Percentiles rank a stretch among this genome's conserved stretches.
Conservation (phyloP, 2,113 vertebrate genomes). For the Chamaetylas fuelleborni region DNA sequence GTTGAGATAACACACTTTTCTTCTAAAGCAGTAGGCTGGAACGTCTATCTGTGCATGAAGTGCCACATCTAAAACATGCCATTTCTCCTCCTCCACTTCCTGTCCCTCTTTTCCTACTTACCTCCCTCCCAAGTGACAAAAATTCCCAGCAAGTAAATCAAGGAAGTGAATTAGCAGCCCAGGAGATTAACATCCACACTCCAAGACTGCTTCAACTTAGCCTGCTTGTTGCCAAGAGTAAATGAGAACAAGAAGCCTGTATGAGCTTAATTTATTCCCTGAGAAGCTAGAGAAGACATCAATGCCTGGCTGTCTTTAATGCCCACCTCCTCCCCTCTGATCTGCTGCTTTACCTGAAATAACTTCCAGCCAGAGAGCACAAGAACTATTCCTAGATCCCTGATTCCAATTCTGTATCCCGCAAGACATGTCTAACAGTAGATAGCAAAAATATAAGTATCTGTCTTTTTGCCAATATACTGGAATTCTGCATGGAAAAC, state of each 20-base stretch:
- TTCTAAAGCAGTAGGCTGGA: neutral
- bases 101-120: neutral
- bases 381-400: neutral
- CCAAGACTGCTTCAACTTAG: neutral
- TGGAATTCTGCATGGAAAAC: neutral
- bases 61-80: neutral
- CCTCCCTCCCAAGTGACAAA: neutral
- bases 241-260: neutral
- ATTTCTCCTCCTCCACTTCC: neutral
- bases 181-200: neutral
- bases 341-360: neutral
- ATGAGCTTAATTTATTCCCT: neutral
- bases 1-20: neutral
- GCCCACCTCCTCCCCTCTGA: neutral
- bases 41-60: rapidly evolving
- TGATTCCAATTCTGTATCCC: neutral
- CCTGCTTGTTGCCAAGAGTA: neutral
- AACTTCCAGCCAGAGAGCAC: neutral
- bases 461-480: neutral
- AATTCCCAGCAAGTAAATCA: neutral
- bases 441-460: neutral
- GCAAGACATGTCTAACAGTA: rapidly evolving
- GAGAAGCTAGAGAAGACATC: neutral
- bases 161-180: neutral
- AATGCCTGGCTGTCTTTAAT: neutral